Conservation (phyloP, 92 coral and sea anemone genomes). For the Umimayanthus kanabou region DNA sequence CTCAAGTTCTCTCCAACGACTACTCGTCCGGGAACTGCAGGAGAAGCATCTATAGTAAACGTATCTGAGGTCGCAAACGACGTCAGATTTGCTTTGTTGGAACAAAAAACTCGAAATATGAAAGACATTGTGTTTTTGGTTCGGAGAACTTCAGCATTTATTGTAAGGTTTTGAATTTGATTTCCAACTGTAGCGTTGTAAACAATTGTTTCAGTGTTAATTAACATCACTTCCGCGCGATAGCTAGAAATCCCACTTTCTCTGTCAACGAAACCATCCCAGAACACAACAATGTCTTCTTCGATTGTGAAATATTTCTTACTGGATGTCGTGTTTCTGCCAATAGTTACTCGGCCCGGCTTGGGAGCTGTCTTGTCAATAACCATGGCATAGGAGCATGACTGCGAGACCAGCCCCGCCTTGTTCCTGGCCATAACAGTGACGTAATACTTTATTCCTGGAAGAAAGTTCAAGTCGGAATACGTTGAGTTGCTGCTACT, state of each 20-base stretch:
- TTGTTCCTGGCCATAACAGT: conserved; percentile 84
- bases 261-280: conserved; percentile 72
- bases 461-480: conserved; percentile 57
- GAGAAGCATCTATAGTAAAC: conserved; percentile 68
- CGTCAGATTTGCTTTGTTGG: conserved; percentile 78
- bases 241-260: conserved; percentile 81
- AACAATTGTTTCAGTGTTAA: neutral
- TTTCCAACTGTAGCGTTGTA: conserved; percentile 24
- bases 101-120: conserved; percentile 56
- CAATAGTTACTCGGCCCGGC: conserved; percentile 59
- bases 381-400: conserved; percentile 86
- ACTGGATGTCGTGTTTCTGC: conserved; percentile 24
- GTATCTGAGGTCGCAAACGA: conserved; percentile 47
- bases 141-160: neutral
- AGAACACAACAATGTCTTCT: conserved; percentile 42
- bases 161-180: conserved; percentile 27
- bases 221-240: conserved; percentile 46
- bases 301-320: conserved; percentile 42
- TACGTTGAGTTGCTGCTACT: conserved; percentile 74
- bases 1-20: conserved; percentile 58
- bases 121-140: conserved; percentile 44
- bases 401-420: conserved; percentile 81
- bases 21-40: conserved; percentile 68
- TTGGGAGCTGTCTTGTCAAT: conserved; percentile 78
- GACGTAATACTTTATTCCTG: conserved; percentile 81